Conservation (phyloP, 2,797 vertebrate genomes). For the Xerus rutilus region DNA sequence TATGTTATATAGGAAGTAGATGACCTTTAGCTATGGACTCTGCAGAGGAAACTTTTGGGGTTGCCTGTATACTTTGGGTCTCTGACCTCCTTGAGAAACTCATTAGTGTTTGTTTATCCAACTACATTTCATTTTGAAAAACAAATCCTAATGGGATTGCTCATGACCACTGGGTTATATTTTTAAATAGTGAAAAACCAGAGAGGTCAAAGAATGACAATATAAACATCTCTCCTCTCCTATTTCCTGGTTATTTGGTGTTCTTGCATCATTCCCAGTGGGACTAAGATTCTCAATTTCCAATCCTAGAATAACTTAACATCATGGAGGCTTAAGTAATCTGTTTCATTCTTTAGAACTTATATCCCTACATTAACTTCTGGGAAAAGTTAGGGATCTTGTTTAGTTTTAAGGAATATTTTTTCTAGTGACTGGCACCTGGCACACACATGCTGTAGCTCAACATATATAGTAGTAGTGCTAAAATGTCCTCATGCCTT, state of each 20-base stretch:
- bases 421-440: neutral
- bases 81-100: constrained; percentile 71
- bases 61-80: constrained; percentile 40
- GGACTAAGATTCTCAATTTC: constrained; percentile 26
- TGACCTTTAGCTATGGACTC: constrained; percentile 36
- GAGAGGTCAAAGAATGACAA: neutral
- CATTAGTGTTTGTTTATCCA: constrained; percentile 78
- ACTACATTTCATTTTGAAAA: constrained; percentile 66
- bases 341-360: constrained; percentile 27
- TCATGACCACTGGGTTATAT: neutral
- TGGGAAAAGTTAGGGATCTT: neutral
- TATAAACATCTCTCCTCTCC: neutral
- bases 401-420: constrained; percentile 13
- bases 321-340: constrained; percentile 32
- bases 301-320: constrained; percentile 1
- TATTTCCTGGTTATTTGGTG: neutral
- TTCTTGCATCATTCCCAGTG: constrained; percentile 40
- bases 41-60: constrained; percentile 1
- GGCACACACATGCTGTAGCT: neutral
- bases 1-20: constrained; percentile 50
- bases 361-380: neutral
- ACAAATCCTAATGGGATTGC: constrained; percentile 53
- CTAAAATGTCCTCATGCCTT: neutral
- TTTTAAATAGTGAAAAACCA: constrained; percentile 69
- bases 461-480: neutral